Evolutionary conservation across 1,140 invertebrate genomes (phyloP), one percentile per base, ranked within the genome.

Genomic region (Ceratina calcarata): DNA sequence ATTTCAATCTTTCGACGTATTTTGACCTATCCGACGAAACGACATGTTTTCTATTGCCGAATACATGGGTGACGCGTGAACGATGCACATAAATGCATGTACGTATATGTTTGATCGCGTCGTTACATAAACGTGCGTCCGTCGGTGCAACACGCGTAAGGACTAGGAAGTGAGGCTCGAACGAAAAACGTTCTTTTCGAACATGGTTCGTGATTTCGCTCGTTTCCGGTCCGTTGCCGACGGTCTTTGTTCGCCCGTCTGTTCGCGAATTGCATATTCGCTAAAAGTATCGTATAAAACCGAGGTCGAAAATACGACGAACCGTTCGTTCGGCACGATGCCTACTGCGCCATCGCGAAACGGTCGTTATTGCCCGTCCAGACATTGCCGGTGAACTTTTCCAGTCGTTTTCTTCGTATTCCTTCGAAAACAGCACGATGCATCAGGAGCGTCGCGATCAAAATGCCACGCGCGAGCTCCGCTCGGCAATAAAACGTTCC

Each of bases 291-390:
- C 60, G 27, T 64, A 8, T 8, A 71, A 76, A 64, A 67, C 24
- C 66, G 78, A 85, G 76, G 51, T 77, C 68, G 53, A 65, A 67
- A 69, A 82, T 77, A 81, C 65, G 58, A 24, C 51, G 37, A 84
- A 83, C 45, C 27, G 22, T 27, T 69, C 13, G 22, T 64, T 80
- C 76, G 83, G 85, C 78, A 87, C 82, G 80, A 45, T 88, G 83
- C 85, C 86, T 80, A 85, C 86, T 87, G 86, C 86, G 86, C 57
- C 65, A 84, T 66, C n/a, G 20, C 61, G 37, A 18, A 45, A 16
- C 27, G 32, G 51, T 57, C 71, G 20, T 62, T 80, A 75, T 80
- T 78, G 16, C 13, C 15, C 20, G 3, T 24, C 0, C 13, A 45
- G 24, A 61, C 13, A 13, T 27, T 18, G 2, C 8, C 24, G 12